Conservation (phyloP, 2,113 vertebrate species). For the Paratilapia polleni region DNA sequence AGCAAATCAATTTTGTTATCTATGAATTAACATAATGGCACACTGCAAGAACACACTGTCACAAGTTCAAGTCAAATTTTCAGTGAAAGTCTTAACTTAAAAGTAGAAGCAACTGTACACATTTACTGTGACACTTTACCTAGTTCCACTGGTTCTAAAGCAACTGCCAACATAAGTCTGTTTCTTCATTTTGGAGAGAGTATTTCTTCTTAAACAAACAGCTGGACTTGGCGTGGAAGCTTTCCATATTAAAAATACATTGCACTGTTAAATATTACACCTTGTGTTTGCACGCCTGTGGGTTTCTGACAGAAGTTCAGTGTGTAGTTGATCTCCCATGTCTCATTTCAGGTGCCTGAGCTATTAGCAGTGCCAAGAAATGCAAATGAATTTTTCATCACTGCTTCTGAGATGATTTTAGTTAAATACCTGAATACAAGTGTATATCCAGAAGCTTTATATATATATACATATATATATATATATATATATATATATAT, state of each 20-base stretch:
- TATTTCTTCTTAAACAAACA: rapidly evolving
- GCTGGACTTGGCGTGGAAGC: background rate
- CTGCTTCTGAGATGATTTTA: background rate
- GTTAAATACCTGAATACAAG: background rate
- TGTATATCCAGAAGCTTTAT: no score
- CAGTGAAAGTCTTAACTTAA: background rate
- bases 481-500: no score
- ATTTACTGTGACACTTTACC: no score
- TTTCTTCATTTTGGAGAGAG: background rate
- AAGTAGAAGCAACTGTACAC: background rate
- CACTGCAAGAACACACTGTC: no score
- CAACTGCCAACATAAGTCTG: background rate
- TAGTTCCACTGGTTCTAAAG: background rate
- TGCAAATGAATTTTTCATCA: background rate
- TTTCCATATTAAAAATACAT: background rate
- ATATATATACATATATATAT: no score
- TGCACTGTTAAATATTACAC: background rate
- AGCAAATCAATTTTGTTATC: background rate
- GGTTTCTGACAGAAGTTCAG: background rate
- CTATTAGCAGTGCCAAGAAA: background rate
- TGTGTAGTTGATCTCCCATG: background rate
- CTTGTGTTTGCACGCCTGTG: rapidly evolving
- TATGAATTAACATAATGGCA: background rate
- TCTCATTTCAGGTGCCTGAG: background rate
- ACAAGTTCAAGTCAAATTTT: no score